Conservation (phyloP, 2,888 invertebrate species). For the Archips xylosteana region DNA sequence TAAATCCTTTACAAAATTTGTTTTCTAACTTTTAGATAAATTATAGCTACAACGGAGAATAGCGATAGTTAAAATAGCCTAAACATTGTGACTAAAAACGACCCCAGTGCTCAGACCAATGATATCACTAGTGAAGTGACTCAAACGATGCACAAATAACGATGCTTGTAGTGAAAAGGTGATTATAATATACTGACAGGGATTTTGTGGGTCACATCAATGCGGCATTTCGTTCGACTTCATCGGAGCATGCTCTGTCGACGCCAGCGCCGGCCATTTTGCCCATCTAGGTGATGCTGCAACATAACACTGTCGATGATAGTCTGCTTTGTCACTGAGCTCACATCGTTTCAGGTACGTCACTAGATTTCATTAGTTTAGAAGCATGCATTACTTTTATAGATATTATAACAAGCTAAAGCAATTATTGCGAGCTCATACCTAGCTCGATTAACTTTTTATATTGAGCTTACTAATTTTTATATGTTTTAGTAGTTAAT, state of each 20-base stretch:
- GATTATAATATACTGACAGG: constrained; percentile 43
- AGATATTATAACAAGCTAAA: not conserved
- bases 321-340: constrained; percentile 84
- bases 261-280: constrained; percentile 79
- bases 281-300: constrained; percentile 76
- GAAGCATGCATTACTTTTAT: constrained; percentile 21
- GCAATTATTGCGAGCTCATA: constrained; percentile 1
- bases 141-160: constrained; percentile 51
- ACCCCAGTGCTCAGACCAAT: constrained; percentile 31
- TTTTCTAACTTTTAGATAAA: not conserved
- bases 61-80: not conserved
- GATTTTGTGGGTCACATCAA: constrained; percentile 55
- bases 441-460: not conserved
- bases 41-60: not conserved
- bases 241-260: constrained; percentile 71
- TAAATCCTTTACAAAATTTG: not conserved
- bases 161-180: constrained; percentile 47
- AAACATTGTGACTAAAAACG: constrained; percentile 19
- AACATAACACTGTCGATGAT: constrained; percentile 82
- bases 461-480: not conserved
- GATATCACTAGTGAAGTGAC: constrained; percentile 63
- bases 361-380: constrained; percentile 38
- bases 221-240: constrained; percentile 58
- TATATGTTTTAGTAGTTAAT: not conserved
- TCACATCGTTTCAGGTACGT: constrained; percentile 83